A percentile compares a stretch with the other conserved stretches of the same genome.
Conservation (phyloP, 1,140 invertebrate species). For the Nixonia krombeini region DNA sequence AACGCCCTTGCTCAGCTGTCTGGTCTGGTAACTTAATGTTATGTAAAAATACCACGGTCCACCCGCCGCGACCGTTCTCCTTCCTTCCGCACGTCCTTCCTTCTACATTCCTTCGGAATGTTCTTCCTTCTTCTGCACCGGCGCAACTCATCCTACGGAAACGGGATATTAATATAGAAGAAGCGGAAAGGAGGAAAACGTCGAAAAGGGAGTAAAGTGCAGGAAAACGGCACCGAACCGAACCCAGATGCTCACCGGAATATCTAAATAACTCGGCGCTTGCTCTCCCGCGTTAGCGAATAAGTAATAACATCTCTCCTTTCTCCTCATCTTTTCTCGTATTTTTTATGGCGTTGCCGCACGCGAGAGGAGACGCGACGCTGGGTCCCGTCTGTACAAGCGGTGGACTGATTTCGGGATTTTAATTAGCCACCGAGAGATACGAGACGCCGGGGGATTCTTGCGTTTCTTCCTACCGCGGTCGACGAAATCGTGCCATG, state of each 20-base stretch:
- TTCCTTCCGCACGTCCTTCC: constrained; percentile 23
- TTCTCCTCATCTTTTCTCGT: constrained; percentile 13
- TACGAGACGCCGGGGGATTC: constrained; percentile 47
- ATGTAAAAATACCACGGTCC: constrained; percentile 65
- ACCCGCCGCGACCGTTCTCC: constrained; percentile 13
- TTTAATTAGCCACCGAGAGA: constrained; percentile 61
- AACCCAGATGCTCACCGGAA: constrained; percentile 65
- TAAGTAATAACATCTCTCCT: constrained; percentile 64
- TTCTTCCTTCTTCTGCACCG: constrained; percentile 15
- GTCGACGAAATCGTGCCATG: constrained; percentile 32
- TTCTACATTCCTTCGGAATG: not conserved
- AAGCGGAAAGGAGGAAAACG: constrained; percentile 40
- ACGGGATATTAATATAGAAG: constrained; percentile 65
- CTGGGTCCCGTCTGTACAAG: constrained; percentile 57
- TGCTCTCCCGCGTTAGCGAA: constrained; percentile 55
- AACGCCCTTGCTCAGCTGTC: constrained; percentile 16
- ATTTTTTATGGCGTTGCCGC: constrained; percentile 28
- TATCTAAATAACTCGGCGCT: constrained; percentile 66
- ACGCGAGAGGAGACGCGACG: too few species aligned
- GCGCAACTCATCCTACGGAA: constrained; percentile 16
- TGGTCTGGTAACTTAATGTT: constrained; percentile 60
- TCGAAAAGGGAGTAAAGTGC: constrained; percentile 46
- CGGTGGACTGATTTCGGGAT: constrained; percentile 61
- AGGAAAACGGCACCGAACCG: constrained; percentile 53
- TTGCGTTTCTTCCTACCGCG: constrained; percentile 47